A percentile compares a stretch with the other conserved stretches of the same genome.
Evolutionary conservation across 2,113 vertebrate species (phyloP).

Genomic region (Oxyruncus cristatus): DNA sequence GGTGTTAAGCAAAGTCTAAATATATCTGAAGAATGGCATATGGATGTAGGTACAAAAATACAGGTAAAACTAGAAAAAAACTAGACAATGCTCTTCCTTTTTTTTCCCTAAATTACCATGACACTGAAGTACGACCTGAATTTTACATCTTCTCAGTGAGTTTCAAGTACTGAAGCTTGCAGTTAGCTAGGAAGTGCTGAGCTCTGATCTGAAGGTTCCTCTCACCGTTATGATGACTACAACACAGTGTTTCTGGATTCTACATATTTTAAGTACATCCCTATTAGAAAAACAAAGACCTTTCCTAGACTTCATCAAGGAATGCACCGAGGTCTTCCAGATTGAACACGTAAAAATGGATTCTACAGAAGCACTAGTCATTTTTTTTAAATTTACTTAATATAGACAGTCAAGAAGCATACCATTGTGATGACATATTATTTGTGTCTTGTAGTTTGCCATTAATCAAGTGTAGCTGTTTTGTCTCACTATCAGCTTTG

Average conservation of each 20-base stretch:
- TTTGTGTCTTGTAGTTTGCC: background rate
- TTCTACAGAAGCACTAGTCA: fast-evolving
- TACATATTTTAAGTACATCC: background rate
- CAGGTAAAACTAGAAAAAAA: background rate
- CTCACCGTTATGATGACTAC: background rate
- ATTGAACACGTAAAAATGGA: background rate
- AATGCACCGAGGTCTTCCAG: background rate
- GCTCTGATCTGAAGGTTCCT: background rate
- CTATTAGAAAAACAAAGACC: background rate
- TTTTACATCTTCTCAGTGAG: background rate
- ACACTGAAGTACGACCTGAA: background rate
- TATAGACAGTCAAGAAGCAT: background rate
- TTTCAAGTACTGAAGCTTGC: background rate
- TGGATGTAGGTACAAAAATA: background rate
- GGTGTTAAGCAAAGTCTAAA: background rate
- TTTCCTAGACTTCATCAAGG: background rate
- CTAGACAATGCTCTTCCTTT: fast-evolving
- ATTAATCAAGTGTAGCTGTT: background rate
- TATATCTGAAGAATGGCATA: background rate
- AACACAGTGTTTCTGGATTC: background rate
- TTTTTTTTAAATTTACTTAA: background rate
- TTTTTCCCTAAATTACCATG: background rate
- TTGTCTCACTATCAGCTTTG: background rate
- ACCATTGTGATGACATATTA: background rate
- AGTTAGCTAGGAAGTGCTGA: background rate